Percentiles rank a stretch among this genome's conserved stretches.
phyloP scores from a whole-genome alignment of 2,888 invertebrate genomes.

The Digitonthophagus gazella region DNA sequence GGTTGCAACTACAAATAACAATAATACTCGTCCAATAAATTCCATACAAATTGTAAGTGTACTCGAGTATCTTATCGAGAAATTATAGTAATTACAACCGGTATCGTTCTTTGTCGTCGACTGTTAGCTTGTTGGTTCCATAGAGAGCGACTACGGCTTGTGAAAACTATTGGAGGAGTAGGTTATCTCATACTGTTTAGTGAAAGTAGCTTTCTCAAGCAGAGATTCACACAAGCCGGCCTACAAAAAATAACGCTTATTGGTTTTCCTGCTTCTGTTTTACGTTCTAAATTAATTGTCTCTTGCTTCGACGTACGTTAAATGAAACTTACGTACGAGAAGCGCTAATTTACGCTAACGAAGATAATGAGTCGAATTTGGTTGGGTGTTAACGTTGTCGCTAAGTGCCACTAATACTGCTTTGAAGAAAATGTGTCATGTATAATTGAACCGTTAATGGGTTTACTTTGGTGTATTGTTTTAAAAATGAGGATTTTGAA shows the following conservation, averaged over 20 bases:
- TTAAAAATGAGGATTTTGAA: background rate
- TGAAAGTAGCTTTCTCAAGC: conserved; percentile 11
- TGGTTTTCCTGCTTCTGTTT: conserved; percentile 10
- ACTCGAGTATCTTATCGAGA: background rate
- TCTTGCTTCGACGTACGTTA: background rate
- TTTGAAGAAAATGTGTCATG: background rate
- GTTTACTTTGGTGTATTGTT: background rate
- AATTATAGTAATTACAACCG: conserved; percentile 12
- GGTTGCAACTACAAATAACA: background rate
- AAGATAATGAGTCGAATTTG: background rate
- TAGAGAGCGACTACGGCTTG: background rate
- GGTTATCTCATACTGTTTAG: conserved; percentile 13
- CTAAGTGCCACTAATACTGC: background rate
- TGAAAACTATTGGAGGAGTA: conserved; percentile 11
- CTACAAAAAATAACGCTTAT: conserved; percentile 4
- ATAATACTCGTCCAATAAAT: background rate
- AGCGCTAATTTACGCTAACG: background rate
- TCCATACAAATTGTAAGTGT: background rate
- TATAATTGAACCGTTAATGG: background rate
- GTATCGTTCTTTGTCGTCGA: background rate
- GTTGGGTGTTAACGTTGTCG: background rate
- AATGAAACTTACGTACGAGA: background rate
- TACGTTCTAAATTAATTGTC: background rate
- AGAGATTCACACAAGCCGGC: conserved; percentile 2
- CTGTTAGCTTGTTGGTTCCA: background rate